Percentiles rank a stretch among this genome's conserved stretches.
phyloP scores from a whole-genome alignment of 1,140 invertebrate species.

The Aphidius gifuensis region DNA sequence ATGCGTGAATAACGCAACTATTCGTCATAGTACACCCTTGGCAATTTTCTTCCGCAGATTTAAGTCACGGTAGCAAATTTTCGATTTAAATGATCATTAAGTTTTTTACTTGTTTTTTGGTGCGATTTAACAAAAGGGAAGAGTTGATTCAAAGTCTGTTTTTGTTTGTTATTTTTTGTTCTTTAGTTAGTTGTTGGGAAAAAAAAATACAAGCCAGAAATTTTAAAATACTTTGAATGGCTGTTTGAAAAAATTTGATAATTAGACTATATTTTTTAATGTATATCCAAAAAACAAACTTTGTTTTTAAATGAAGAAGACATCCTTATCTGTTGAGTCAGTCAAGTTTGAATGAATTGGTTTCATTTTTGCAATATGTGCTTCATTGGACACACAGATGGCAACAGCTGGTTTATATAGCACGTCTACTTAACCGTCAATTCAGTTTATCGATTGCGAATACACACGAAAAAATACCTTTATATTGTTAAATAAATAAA shows the following conservation, averaged over 20 bases:
- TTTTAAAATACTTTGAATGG: too few relatives aligned
- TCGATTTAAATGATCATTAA: background rate
- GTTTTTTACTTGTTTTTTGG: background rate
- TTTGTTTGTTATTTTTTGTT: too few relatives aligned
- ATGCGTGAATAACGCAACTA: conserved; percentile 26
- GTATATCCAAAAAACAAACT: too few relatives aligned
- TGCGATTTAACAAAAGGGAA: too few relatives aligned
- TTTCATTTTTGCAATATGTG: background rate
- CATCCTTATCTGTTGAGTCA: conserved; percentile 9
- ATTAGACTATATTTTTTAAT: too few relatives aligned
- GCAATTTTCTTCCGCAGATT: background rate
- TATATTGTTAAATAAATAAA: too few relatives aligned
- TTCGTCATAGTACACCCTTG: conserved; percentile 26
- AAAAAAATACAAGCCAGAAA: too few relatives aligned
- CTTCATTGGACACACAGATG: background rate
- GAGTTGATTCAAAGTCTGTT: too few relatives aligned
- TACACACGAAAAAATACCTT: too few relatives aligned
- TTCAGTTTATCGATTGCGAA: conserved; percentile 11
- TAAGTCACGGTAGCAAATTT: background rate
- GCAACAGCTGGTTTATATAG: background rate
- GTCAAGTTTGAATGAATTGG: background rate
- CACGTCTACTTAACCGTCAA: background rate
- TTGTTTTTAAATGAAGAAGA: background rate
- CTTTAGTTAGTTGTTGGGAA: too few relatives aligned
- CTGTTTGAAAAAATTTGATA: too few relatives aligned